These are phyloP conservation scores for Zygogramma bicolorata DNA, from an alignment of 2,888 invertebrate genomes.

Conservation along the genomic window DNA sequence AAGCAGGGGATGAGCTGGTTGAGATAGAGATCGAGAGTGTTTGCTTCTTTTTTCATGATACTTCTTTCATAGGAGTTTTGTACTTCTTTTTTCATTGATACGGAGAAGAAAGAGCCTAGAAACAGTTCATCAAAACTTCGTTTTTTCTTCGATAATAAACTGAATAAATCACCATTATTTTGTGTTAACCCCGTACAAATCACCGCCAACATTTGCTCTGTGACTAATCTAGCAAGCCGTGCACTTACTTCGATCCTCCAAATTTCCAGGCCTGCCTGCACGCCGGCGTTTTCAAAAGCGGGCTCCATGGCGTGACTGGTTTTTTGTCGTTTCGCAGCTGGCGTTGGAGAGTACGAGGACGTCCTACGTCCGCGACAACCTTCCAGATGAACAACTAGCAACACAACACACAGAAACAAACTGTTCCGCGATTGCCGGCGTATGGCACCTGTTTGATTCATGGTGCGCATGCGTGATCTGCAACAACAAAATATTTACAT, in stretches of 20 bases:
- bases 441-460: conserved; percentile 37
- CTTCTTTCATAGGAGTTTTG: no score
- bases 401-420: conserved; percentile 24
- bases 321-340: conserved; percentile 27
- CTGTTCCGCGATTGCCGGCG: conserved; percentile 32
- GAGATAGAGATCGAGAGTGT: no score
- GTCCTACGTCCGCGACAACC: conserved; percentile 20
- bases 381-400: conserved; percentile 32
- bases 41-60: no score
- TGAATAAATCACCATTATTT: no score
- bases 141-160: no score
- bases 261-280: conserved; percentile 77
- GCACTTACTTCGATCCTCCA: conserved; percentile 84
- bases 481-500: conserved; percentile 24
- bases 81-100: no score
- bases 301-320: conserved; percentile 69
- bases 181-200: no score
- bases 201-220: no score
- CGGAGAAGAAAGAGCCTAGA: no score
- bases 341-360: conserved; percentile 1
- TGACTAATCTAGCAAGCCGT: background rate
- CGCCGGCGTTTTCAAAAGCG: conserved; percentile 80
- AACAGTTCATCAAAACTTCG: no score
- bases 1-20: no score
- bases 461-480: conserved; percentile 47